These are phyloP conservation scores for Cepaea nemoralis DNA, from an alignment of 1,140 invertebrate genomes.

Conservation along the genomic window DNA sequence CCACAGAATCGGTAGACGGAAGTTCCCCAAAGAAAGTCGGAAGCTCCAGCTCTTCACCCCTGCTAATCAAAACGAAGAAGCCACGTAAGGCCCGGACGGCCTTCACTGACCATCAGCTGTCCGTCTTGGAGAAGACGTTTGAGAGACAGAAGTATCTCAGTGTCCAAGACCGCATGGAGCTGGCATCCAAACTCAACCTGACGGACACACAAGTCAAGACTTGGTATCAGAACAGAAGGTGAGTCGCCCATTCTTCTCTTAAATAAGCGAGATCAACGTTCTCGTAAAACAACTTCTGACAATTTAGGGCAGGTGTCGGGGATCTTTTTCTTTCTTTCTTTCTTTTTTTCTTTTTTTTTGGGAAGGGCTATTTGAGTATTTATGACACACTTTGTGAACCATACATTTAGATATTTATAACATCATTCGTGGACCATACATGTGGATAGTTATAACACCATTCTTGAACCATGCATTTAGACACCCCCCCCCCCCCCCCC, in stretches of 20 bases:
- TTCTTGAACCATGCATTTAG: no score
- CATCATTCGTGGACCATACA: no score
- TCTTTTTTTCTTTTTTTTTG: no score
- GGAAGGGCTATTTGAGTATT: no score
- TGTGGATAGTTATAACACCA: no score
- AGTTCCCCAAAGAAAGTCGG: background rate
- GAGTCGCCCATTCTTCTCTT: conserved; percentile 39
- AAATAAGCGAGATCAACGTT: no score
- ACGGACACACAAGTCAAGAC: conserved; percentile 99
- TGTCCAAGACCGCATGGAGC: conserved; percentile 97
- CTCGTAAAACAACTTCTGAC: no score
- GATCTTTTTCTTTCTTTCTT: no score
- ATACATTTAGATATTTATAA: no score
- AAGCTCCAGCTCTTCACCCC: conserved; percentile 23
- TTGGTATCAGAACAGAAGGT: conserved; percentile 99
- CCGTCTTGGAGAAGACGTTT: conserved; percentile 95
- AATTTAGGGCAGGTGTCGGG: no score
- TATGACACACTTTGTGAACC: no score
- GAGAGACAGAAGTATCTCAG: conserved; percentile 98
- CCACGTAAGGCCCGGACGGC: conserved; percentile 97
- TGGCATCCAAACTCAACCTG: conserved; percentile 94
- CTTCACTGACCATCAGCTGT: conserved; percentile 97
- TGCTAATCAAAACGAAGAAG: conserved; percentile 80
- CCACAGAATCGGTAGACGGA: conserved; percentile 5
- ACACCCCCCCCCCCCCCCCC: no score